Evolutionary conservation across 2,888 invertebrate species (phyloP).

Genomic region (Lasioglossum figueresi): DNA sequence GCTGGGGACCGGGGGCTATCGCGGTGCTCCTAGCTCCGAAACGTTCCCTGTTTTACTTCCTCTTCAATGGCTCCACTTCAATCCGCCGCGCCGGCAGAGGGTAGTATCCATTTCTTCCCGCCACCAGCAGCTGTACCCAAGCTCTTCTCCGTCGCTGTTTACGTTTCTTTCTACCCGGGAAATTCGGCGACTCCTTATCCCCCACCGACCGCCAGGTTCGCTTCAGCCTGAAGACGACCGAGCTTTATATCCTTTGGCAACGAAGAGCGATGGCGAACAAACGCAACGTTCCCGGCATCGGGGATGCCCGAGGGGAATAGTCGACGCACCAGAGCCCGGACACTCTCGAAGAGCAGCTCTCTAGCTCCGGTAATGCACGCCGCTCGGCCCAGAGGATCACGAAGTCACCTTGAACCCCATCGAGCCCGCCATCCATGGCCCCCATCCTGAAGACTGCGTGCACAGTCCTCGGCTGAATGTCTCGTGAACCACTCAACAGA

Average conservation of each 20-base stretch:
- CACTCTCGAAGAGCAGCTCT: conserved; percentile 29
- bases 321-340: conserved; percentile 39
- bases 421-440: conserved; percentile 67
- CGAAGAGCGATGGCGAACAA: conserved; percentile 15
- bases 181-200: conserved; percentile 31
- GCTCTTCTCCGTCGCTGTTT: conserved; percentile 22
- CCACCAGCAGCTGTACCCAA: conserved; percentile 13
- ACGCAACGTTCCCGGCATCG: conserved; percentile 35
- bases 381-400: conserved; percentile 68
- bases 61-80: conserved; percentile 15
- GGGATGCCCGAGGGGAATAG: conserved; percentile 48
- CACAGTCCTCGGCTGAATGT: conserved; percentile 51
- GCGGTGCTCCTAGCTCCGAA: conserved; percentile 1
- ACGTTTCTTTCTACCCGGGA: conserved; percentile 18
- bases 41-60: conserved; percentile 20
- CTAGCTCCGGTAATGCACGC: conserved; percentile 72
- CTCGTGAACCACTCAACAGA: conserved; percentile 47
- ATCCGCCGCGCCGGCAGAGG: background rate
- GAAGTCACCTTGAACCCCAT: conserved; percentile 78
- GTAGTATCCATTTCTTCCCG: conserved; percentile 23
- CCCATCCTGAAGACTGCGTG: conserved; percentile 53
- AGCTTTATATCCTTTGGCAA: conserved; percentile 43
- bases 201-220: background rate
- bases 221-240: conserved; percentile 12
- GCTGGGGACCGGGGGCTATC: background rate